Percentiles rank a stretch among this genome's conserved stretches.
Conservation (phyloP, 2,113 vertebrate species). For the Piaya cayana region DNA sequence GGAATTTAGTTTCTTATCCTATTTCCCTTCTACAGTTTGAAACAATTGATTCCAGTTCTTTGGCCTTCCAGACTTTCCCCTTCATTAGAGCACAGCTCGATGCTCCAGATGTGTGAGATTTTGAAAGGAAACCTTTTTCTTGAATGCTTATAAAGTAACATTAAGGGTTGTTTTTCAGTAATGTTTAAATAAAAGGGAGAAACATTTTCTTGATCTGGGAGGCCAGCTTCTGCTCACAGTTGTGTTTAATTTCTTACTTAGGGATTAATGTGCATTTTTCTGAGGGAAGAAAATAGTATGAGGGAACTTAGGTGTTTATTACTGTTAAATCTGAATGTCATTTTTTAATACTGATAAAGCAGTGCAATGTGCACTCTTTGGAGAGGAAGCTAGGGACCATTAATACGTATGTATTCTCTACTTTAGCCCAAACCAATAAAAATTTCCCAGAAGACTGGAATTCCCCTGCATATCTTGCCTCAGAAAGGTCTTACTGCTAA, state of each 20-base stretch:
- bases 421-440: slow-evolving; percentile 83
- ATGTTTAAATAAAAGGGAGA: neutral
- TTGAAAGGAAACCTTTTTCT: neutral
- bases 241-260: neutral
- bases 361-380: neutral
- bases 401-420: neutral
- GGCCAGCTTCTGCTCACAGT: neutral
- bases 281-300: neutral
- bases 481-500: slow-evolving; percentile 81
- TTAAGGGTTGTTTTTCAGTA: neutral
- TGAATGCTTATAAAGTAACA: neutral
- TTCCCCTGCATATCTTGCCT: slow-evolving; percentile 87
- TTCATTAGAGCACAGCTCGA: neutral
- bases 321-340: neutral
- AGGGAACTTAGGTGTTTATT: neutral
- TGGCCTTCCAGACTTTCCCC: neutral
- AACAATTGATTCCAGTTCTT: neutral
- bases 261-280: neutral
- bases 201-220: neutral
- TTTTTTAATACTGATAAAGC: neutral
- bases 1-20: neutral
- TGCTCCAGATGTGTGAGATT: neutral
- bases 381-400: neutral
- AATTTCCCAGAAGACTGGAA: slow-evolving; percentile 89
- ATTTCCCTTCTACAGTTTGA: neutral